phyloP scores from a whole-genome alignment of 92 coral and sea anemone species.

The Porites divaricata region DNA sequence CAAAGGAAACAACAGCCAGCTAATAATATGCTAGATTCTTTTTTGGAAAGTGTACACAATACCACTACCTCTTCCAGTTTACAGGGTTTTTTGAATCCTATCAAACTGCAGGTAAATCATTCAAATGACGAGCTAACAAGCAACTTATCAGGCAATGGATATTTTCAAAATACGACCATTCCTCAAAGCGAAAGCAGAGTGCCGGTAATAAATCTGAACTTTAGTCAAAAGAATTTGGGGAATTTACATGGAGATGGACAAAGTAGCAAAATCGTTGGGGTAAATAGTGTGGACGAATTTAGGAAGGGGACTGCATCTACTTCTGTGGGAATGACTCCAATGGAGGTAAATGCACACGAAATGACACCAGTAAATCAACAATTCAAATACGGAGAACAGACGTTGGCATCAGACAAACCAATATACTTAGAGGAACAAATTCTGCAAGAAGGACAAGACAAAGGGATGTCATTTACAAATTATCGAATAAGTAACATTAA shows the following conservation, averaged over 20 bases:
- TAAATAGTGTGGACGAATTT: neutral
- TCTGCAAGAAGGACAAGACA: neutral
- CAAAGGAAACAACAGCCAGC: neutral
- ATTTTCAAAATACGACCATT: neutral
- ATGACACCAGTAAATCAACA: neutral
- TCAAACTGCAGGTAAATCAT: neutral
- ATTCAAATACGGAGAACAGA: neutral
- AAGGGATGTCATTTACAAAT: neutral
- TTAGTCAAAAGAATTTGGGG: neutral
- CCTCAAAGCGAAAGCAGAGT: neutral
- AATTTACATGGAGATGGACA: neutral
- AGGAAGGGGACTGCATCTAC: neutral
- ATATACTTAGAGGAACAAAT: neutral
- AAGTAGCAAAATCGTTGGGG: neutral
- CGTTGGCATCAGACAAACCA: neutral
- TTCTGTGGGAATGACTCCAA: neutral
- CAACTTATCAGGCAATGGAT: neutral
- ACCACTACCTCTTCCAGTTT: neutral
- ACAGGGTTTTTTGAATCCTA: neutral
- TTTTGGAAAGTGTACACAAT: conserved; percentile 1
- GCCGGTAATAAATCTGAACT: neutral
- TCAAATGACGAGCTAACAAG: neutral
- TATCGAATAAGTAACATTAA: neutral
- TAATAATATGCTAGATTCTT: neutral
- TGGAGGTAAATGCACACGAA: too few relatives aligned